These are phyloP conservation scores for Acrobeloides nanus DNA, from an alignment of 2,888 invertebrate genomes.

Conservation along the genomic window DNA sequence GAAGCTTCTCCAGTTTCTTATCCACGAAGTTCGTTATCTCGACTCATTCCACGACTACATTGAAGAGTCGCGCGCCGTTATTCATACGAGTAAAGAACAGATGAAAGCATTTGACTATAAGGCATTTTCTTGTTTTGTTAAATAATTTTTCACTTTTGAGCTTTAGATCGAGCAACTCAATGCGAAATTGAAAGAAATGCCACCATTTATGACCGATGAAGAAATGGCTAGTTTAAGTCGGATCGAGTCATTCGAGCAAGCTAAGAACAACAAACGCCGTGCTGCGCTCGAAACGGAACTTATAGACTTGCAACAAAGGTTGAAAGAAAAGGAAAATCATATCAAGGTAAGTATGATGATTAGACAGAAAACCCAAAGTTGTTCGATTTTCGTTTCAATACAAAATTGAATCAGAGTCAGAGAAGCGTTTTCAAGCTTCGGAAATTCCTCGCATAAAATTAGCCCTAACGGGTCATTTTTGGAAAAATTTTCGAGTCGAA, in stretches of 20 bases:
- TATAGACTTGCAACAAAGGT: neutral
- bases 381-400: no score
- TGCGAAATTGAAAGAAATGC: conserved; percentile 1
- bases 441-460: no score
- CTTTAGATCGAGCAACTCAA: conserved; percentile 2
- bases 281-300: neutral
- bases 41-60: conserved; percentile 2
- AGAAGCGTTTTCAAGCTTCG: no score
- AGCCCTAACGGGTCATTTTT: no score
- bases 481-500: no score
- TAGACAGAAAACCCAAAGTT: no score
- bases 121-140: neutral
- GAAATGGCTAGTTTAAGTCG: neutral
- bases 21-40: neutral
- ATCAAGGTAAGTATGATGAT: no score
- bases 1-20: neutral
- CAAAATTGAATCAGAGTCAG: no score
- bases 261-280: conserved; percentile 1
- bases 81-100: neutral
- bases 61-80: neutral
- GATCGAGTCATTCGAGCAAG: neutral
- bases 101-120: neutral
- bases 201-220: conserved; percentile 6
- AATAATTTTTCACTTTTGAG: neutral
- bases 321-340: neutral